A percentile compares a stretch with the other conserved stretches of the same genome.
phyloP scores from a whole-genome alignment of 2,113 vertebrate genomes.

The Phylloscopus trochiloides region DNA sequence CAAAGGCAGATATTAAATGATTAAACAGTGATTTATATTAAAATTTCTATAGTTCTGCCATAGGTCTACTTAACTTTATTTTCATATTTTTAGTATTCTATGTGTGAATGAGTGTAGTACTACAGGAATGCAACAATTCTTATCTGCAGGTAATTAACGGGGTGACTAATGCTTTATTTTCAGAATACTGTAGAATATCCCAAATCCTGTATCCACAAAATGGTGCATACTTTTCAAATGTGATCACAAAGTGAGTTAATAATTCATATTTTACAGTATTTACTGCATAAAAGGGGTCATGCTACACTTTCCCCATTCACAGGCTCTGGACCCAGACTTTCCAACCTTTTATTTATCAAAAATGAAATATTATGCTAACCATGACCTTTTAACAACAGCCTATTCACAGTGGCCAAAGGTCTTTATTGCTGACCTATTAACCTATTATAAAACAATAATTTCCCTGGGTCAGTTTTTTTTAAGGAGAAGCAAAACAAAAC shows the following conservation, averaged over 20 bases:
- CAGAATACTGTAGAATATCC: not conserved
- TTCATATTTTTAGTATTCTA: not conserved
- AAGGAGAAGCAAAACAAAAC: not conserved
- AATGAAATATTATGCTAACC: conserved; percentile 50
- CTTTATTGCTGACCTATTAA: conserved; percentile 55
- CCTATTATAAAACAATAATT: conserved; percentile 63
- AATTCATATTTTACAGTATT: conserved; percentile 36
- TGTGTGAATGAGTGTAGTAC: not conserved
- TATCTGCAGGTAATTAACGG: not conserved
- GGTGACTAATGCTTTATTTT: not conserved
- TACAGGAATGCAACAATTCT: not conserved
- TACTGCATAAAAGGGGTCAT: conserved; percentile 41
- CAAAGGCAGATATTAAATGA: not conserved
- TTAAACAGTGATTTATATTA: not conserved
- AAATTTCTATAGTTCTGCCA: not conserved
- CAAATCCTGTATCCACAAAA: not conserved
- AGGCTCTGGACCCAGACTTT: conserved; percentile 10
- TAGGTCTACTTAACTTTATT: not conserved
- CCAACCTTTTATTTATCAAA: conserved; percentile 55
- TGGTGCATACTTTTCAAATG: not conserved
- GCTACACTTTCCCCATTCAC: conserved; percentile 35
- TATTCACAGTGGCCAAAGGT: conserved; percentile 31
- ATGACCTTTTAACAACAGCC: conserved; percentile 51
- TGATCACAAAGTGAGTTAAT: not conserved
- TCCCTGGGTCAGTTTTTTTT: not conserved